Conservation (phyloP, 1,140 invertebrate genomes). For the Neuroterus valhalla region DNA sequence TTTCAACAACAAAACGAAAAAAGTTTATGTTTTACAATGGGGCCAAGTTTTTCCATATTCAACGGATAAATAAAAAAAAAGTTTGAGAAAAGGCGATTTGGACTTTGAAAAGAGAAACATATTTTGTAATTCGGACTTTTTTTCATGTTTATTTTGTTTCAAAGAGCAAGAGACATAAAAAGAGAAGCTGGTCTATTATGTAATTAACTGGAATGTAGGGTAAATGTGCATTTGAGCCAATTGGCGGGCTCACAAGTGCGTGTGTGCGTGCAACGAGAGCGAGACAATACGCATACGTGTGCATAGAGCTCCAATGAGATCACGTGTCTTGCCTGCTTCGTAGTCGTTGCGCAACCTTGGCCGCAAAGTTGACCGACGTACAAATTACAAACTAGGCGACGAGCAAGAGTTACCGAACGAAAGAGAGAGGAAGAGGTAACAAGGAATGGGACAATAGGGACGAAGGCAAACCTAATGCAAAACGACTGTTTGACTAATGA, state of each 20-base stretch:
- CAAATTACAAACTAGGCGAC: conserved; percentile 38
- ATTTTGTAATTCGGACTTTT: conserved; percentile 11
- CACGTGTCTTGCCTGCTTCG: conserved; percentile 56
- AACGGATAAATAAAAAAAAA: too few relatives aligned
- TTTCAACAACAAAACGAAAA: too few relatives aligned
- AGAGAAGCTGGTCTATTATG: conserved; percentile 60
- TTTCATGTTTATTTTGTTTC: not conserved
- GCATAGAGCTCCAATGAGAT: conserved; percentile 42
- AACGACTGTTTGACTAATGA: not conserved
- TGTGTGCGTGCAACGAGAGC: conserved; percentile 23
- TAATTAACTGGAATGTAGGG: conserved; percentile 70
- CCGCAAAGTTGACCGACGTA: conserved; percentile 54
- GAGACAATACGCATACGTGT: conserved; percentile 19
- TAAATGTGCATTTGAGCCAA: conserved; percentile 74
- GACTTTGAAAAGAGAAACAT: not conserved
- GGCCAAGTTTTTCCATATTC: too few relatives aligned
- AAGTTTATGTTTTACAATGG: too few relatives aligned
- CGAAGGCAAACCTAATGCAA: not conserved
- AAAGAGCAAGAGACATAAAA: not conserved
- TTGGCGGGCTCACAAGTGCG: conserved; percentile 56
- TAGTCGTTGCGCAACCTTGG: conserved; percentile 62
- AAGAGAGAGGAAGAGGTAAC: conserved; percentile 16
- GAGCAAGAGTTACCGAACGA: conserved; percentile 23
- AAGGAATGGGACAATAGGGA: not conserved
- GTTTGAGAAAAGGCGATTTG: not conserved